phyloP scores from a whole-genome alignment of 1,140 invertebrate genomes.

The Myzus persicae region DNA sequence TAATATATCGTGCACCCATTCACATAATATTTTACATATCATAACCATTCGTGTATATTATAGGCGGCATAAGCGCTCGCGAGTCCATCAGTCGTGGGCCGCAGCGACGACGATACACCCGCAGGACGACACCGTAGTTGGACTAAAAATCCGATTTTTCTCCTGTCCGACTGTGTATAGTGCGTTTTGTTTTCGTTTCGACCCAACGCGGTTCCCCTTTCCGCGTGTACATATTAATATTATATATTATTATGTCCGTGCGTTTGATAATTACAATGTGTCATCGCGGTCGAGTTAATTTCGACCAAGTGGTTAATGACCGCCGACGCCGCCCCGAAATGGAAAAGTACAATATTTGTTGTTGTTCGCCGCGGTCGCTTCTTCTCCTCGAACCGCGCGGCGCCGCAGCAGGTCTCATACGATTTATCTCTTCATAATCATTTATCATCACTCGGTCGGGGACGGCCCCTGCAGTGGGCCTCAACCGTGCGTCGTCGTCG shows the following conservation, averaged over 20 bases:
- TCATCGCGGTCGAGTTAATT: conserved; percentile 43
- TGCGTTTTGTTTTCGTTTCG: not conserved
- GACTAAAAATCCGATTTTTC: conserved; percentile 54
- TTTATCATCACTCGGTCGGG: conserved; percentile 41
- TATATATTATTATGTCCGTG: conserved; percentile 6
- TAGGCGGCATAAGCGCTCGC: not conserved
- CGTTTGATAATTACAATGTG: conserved; percentile 44
- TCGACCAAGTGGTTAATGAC: conserved; percentile 43
- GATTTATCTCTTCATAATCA: conserved; percentile 42
- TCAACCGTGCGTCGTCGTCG: not conserved
- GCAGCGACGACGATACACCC: not conserved
- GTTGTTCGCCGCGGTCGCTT: not conserved
- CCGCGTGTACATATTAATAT: not conserved
- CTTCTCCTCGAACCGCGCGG: not conserved
- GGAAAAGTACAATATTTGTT: conserved; percentile 53
- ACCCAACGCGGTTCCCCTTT: not conserved
- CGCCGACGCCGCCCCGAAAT: conserved; percentile 34
- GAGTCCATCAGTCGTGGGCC: not conserved
- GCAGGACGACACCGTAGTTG: not conserved
- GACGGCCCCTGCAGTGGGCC: not conserved
- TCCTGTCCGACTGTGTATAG: conserved; percentile 10
- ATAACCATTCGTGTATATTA: not conserved
- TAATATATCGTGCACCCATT: not conserved
- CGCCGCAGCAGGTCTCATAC: conserved; percentile 38
- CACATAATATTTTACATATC: too few species aligned